Evolutionary conservation across 1,140 invertebrate species (phyloP).

Genomic region (Drosophila nigrodunni): DNA sequence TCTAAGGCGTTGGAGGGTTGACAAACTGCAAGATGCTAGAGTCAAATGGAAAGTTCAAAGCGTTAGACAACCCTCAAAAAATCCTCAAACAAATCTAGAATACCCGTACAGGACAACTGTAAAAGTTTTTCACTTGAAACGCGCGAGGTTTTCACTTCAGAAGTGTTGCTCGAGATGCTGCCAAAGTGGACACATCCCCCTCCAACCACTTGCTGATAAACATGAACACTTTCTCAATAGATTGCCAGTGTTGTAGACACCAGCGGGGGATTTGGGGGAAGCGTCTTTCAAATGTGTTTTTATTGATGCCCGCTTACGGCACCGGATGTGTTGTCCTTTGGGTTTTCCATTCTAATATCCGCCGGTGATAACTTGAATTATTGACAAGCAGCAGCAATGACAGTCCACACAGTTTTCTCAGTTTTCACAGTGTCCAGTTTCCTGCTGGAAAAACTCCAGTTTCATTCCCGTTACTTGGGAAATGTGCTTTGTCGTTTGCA

Average conservation of each 20-base stretch:
- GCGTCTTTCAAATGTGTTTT: constrained; percentile 78
- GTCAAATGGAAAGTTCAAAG: constrained; percentile 54
- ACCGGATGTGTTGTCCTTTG: constrained; percentile 79
- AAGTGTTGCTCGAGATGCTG: constrained; percentile 60
- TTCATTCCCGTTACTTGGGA: constrained; percentile 23
- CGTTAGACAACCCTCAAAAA: constrained; percentile 20
- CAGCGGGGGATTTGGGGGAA: not conserved
- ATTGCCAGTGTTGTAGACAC: not conserved
- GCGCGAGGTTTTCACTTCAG: constrained; percentile 51
- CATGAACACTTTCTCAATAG: constrained; percentile 62
- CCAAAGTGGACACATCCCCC: constrained; percentile 47
- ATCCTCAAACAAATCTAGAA: not conserved
- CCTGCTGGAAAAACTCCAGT: not conserved
- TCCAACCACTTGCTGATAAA: constrained; percentile 42
- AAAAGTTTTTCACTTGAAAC: constrained; percentile 48
- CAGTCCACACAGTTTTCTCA: constrained; percentile 13
- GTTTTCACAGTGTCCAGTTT: constrained; percentile 43
- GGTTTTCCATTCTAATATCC: constrained; percentile 80
- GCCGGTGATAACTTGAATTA: constrained; percentile 84
- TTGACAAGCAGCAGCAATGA: constrained; percentile 52
- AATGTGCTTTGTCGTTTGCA: constrained; percentile 39
- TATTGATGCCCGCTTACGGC: constrained; percentile 72
- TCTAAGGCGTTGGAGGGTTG: constrained; percentile 53
- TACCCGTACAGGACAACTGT: constrained; percentile 1
- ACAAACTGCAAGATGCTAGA: constrained; percentile 59